Evolutionary conservation across 92 coral and sea anemone genomes (phyloP), one percentile per base, ranked within the genome.

Genomic region (Epizoanthus illoricatus): DNA sequence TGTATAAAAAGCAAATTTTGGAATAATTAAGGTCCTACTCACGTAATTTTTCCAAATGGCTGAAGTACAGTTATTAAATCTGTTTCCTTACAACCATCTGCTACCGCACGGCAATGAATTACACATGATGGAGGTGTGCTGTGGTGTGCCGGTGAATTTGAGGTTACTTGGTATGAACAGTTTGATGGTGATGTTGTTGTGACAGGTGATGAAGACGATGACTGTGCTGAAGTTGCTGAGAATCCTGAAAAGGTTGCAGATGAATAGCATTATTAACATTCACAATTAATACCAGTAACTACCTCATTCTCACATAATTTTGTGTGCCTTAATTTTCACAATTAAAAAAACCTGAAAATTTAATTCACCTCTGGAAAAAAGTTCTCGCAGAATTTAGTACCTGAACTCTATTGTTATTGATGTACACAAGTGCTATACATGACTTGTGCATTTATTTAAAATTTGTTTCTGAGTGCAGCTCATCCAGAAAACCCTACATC

Each of bases 21-120:
- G 7, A 45, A 24, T 47, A 10, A 72, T 41, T 65, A 2, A 0
- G 20, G 10, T 42, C 19, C 13, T 85, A 92, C 98, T 92, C 80
- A 96, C 99, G 99, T 96, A 45, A 96, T 96, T 88, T 93, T 96
- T 42, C 98, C 99, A 80, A 96, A 96, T 24, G 99, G 99, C 87
- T 96, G 99, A 85, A 96, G 90, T 41, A 96, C 99, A 78, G 89
- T 90, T 39, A 96, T 96, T 7, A 96, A 87, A 72, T 96, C 99
- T 80, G 99, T 96, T 88, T 96, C 99, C 74, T 96, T 96, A 66
- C 98, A 93, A 71, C 99, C 99, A 84, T 96, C 99, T 57, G 99
- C 99, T 40, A 96, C 99, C 23, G 99, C 99, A 69, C 99, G 96
- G 75, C 99, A 96, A 61, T 96, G 99, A 68, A 96, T 96, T 64